phyloP scores from a whole-genome alignment of 2,888 invertebrate species.

The Sphaeridia pumilis region DNA sequence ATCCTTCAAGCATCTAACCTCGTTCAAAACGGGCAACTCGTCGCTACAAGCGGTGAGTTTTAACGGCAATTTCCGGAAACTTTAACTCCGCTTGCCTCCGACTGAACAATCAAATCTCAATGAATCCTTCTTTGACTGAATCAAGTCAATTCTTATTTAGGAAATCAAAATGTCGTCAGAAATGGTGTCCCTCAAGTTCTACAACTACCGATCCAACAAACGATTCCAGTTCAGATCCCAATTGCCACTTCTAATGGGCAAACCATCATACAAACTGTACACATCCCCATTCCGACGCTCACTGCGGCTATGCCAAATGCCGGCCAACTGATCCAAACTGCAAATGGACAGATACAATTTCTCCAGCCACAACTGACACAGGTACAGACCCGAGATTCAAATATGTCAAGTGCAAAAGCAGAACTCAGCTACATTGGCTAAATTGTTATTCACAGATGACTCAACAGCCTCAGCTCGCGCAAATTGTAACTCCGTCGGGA shows the following conservation, averaged over 20 bases:
- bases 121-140: background rate
- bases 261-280: slow-evolving; percentile 89
- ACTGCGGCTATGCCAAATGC: slow-evolving; percentile 49
- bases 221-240: slow-evolving; percentile 83
- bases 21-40: slow-evolving; percentile 30
- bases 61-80: background rate
- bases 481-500: slow-evolving; percentile 74
- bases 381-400: slow-evolving; percentile 40
- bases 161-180: slow-evolving; percentile 60
- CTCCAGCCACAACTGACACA: slow-evolving; percentile 67
- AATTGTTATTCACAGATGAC: slow-evolving; percentile 10
- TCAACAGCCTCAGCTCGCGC: slow-evolving; percentile 56
- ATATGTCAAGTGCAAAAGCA: background rate
- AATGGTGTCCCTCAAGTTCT: slow-evolving; percentile 48
- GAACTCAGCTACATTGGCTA: background rate
- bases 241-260: slow-evolving; percentile 76
- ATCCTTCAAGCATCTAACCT: slow-evolving; percentile 32
- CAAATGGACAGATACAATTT: slow-evolving; percentile 57
- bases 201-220: slow-evolving; percentile 61
- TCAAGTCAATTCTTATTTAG: slow-evolving; percentile 19
- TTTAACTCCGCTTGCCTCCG: background rate
- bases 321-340: slow-evolving; percentile 42
- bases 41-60: slow-evolving; percentile 23
- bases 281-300: slow-evolving; percentile 76
- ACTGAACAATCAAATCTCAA: background rate